Conservation (phyloP, 1,140 invertebrate genomes). For the Epicauta chinensis region DNA sequence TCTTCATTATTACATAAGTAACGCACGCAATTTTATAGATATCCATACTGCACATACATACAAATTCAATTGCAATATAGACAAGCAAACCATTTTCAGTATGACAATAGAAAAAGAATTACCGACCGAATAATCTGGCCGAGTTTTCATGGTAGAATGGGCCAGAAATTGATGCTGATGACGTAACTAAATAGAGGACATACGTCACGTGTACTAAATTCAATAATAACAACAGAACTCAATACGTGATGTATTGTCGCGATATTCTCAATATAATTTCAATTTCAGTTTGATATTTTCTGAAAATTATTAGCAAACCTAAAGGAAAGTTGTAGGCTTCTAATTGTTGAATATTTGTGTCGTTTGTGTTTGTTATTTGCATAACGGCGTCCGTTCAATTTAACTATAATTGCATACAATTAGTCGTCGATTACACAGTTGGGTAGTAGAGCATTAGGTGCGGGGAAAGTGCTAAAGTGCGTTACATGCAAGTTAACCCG, state of each 20-base stretch:
- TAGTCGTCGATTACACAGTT: conserved; percentile 40
- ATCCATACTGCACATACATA: not conserved
- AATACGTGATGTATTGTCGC: too few relatives aligned
- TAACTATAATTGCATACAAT: conserved; percentile 41
- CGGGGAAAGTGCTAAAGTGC: conserved; percentile 36
- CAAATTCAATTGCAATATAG: conserved; percentile 18
- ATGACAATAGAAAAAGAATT: conserved; percentile 17
- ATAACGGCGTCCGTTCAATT: conserved; percentile 32
- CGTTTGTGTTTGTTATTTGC: conserved; percentile 25
- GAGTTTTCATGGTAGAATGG: conserved; percentile 25
- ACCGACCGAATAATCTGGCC: conserved; percentile 22
- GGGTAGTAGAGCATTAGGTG: conserved; percentile 29
- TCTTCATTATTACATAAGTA: conserved; percentile 17
- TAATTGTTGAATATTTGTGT: too few relatives aligned
- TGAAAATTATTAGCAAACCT: too few relatives aligned
- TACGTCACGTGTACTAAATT: conserved; percentile 13
- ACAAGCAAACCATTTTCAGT: conserved; percentile 10
- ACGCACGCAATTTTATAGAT: conserved; percentile 12
- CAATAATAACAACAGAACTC: too few relatives aligned
- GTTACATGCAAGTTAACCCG: conserved; percentile 24
- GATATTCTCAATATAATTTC: too few relatives aligned
- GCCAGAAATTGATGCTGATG: conserved; percentile 24
- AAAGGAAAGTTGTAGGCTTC: too few relatives aligned
- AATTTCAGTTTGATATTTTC: too few relatives aligned
- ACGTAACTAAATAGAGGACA: conserved; percentile 18